These are phyloP conservation scores for Pseudanteris insignis DNA, from an alignment of 2,888 invertebrate species.

Conservation along the genomic window DNA sequence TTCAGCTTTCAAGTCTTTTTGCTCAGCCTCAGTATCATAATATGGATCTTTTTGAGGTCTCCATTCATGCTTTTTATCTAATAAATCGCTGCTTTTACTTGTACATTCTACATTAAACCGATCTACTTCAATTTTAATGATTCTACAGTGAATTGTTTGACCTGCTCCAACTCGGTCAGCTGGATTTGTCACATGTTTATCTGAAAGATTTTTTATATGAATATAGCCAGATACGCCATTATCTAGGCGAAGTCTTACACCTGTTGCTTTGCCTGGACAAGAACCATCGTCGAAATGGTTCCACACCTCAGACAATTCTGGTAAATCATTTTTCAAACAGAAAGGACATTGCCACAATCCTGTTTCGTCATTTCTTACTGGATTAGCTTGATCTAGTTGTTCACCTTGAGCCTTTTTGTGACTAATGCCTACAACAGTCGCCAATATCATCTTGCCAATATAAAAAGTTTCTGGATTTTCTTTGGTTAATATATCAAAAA, in stretches of 20 bases:
- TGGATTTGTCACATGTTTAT: slow-evolving; percentile 91
- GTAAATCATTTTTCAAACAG: slow-evolving; percentile 94
- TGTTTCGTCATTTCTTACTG: slow-evolving; percentile 92
- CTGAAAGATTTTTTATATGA: slow-evolving; percentile 91
- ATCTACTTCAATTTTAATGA: slow-evolving; percentile 96
- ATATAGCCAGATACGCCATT: slow-evolving; percentile 94
- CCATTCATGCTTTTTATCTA: slow-evolving; percentile 92
- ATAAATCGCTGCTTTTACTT: slow-evolving; percentile 89
- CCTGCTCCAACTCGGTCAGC: slow-evolving; percentile 88
- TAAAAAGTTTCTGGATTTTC: slow-evolving; percentile 95
- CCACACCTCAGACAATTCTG: slow-evolving; percentile 97
- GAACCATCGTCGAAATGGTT: slow-evolving; percentile 96
- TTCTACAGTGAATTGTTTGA: slow-evolving; percentile 85
- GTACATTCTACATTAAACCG: slow-evolving; percentile 93
- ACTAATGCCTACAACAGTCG: slow-evolving; percentile 82
- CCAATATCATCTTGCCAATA: slow-evolving; percentile 85
- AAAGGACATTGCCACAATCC: slow-evolving; percentile 98
- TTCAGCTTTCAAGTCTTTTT: slow-evolving; percentile 80
- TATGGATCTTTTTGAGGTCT: slow-evolving; percentile 86
- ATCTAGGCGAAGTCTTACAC: slow-evolving; percentile 88
- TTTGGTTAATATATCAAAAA: slow-evolving; percentile 95
- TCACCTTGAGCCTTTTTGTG: slow-evolving; percentile 91
- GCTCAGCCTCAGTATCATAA: slow-evolving; percentile 89
- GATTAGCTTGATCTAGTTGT: slow-evolving; percentile 94
- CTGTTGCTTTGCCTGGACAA: slow-evolving; percentile 95